Conservation (phyloP, 2,797 vertebrate species). For the Pangasius mekongensis region DNA sequence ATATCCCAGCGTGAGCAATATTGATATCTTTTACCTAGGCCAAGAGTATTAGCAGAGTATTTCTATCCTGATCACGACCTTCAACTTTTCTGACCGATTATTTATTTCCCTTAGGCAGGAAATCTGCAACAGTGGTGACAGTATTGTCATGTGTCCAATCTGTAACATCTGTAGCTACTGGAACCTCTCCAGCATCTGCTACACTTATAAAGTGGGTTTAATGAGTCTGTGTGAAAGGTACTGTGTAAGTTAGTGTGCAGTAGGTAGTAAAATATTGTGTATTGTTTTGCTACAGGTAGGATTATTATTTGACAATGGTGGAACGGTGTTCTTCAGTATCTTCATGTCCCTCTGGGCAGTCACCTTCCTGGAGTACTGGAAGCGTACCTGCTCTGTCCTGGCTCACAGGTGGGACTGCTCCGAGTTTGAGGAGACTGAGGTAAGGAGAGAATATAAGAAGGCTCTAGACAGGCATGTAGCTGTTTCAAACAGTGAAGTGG, state of each 20-base stretch:
- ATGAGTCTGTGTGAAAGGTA: not conserved
- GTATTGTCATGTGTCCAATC: slow-evolving; percentile 80
- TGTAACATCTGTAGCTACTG: slow-evolving; percentile 78
- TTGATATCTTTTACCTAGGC: not conserved
- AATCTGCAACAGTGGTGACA: slow-evolving; percentile 70
- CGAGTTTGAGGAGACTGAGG: slow-evolving; percentile 82
- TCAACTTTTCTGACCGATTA: slow-evolving; percentile 56
- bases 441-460: slow-evolving; percentile 37
- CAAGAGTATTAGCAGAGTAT: not conserved
- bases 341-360: slow-evolving; percentile 85
- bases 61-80: not conserved
- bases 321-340: slow-evolving; percentile 83
- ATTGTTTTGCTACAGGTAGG: slow-evolving; percentile 69
- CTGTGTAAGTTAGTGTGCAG: not conserved
- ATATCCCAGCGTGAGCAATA: slow-evolving; percentile 76
- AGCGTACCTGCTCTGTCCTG: slow-evolving; percentile 77
- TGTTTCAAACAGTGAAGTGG: not conserved
- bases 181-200: slow-evolving; percentile 76
- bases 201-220: slow-evolving; percentile 76
- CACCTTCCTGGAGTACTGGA: slow-evolving; percentile 84
- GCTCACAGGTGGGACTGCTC: slow-evolving; percentile 83
- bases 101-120: slow-evolving; percentile 72
- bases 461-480: not conserved
- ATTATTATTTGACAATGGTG: slow-evolving; percentile 81
- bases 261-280: slow-evolving; percentile 14